phyloP scores from a whole-genome alignment of 2,888 invertebrate genomes.

The Caprella mutica region DNA sequence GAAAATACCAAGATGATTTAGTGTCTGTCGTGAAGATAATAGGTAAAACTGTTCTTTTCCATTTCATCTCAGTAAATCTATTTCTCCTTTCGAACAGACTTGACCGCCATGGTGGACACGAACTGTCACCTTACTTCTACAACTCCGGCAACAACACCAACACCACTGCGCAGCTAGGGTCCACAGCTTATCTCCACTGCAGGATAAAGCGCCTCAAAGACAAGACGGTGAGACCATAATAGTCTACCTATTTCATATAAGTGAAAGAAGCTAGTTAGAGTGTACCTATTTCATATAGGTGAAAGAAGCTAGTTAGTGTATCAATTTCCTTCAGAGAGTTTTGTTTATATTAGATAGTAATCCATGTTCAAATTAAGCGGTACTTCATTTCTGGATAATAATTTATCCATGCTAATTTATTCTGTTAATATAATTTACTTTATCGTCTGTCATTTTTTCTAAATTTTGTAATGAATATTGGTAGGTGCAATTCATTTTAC shows the following conservation, averaged over 20 bases:
- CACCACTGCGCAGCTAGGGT: slow-evolving; percentile 30
- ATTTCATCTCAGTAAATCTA: too few species aligned
- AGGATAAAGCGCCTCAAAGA: slow-evolving; percentile 25
- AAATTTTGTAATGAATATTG: too few species aligned
- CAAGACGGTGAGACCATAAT: slow-evolving; percentile 31
- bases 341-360: neutral
- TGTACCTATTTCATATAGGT: too few species aligned
- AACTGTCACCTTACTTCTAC: slow-evolving; percentile 29
- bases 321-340: neutral
- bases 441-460: too few species aligned
- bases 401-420: neutral
- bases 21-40: too few species aligned
- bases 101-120: slow-evolving; percentile 22
- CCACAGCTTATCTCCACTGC: slow-evolving; percentile 30
- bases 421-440: neutral
- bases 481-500: too few species aligned
- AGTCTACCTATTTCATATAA: too few species aligned
- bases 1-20: too few species aligned
- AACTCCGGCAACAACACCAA: slow-evolving; percentile 21
- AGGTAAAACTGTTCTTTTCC: too few species aligned
- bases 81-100: neutral
- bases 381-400: neutral
- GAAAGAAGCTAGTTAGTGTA: too few species aligned
- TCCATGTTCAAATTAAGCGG: neutral
- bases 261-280: too few species aligned